A percentile compares a stretch with the other conserved stretches of the same genome.
Evolutionary conservation across 2,797 vertebrate genomes (phyloP).

Genomic region (Gorsachius magnificus): DNA sequence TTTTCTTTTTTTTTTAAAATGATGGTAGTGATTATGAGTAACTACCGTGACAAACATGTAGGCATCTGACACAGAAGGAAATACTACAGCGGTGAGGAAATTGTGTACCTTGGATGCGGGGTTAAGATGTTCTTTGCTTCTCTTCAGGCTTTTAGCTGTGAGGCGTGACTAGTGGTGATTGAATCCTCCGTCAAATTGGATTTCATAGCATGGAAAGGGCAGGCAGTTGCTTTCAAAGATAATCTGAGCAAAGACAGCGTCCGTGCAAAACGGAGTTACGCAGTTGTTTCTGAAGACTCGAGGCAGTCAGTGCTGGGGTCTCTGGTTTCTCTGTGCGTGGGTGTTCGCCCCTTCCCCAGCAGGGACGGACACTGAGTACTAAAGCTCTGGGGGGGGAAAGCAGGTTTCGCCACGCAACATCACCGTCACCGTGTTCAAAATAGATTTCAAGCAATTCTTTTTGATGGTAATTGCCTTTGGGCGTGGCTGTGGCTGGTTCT

Average conservation of each 20-base stretch:
- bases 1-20: neutral
- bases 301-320: neutral
- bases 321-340: accelerated
- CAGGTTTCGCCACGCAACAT: accelerated
- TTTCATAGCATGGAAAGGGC: neutral
- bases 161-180: neutral
- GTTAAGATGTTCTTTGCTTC: neutral
- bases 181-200: neutral
- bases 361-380: accelerated
- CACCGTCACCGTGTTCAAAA: neutral
- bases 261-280: neutral
- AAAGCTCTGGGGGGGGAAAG: neutral
- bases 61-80: neutral
- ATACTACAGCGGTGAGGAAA: neutral
- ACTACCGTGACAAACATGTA: neutral
- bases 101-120: neutral
- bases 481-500: neutral
- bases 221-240: neutral
- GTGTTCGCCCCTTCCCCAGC: neutral
- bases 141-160: neutral
- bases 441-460: no score
- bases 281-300: neutral
- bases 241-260: neutral
- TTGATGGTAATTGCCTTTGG: no score
- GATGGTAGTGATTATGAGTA: neutral